Base-by-base conservation (phyloP, 2,888 invertebrate genomes). In the Pimpla rufipes region DNA sequence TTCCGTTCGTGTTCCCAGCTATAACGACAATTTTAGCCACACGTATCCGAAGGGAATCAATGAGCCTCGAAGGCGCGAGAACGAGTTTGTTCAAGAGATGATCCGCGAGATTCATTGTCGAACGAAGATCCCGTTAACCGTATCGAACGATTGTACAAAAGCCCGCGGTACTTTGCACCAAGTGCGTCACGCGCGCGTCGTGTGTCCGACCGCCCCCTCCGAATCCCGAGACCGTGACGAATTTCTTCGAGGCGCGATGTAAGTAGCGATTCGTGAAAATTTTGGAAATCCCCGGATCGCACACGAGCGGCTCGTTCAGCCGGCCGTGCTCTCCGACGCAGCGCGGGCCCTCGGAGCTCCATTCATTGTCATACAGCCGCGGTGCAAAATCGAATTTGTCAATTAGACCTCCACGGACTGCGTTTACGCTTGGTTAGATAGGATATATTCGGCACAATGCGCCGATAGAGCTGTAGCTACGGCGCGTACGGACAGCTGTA, bases 351-450 rank as follows among this genome's bases (percentile, higher is more conserved):
- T 74, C n/a, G 13, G 10, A 10, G 47, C 29, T 59, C 35, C n/a
- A 59, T 79, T 71, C 16, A 79, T 79, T 71, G 71, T 75, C 42
- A 71, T 47, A 75, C 67, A 59, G 75, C 66, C 73, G 87, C 88
- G 88, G 89, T 85, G 87, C 88, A 89, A 91, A 93, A 93, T 93
- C 90, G 91, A 92, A 93, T 93, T 91, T 93, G 91, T 92, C 93
- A 91, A 93, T 93, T 93, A 93, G 91, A 90, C 89, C 88, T 85
- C 88, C 80, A 80, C 77, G 80, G 73, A 64, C 89, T 86, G 89
- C 89, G 90, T 93, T 93, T 92, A 93, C 93, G 93, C 89, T 93
- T 92, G 92, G 93, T 92, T 93, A 90, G 71, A 84, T 82, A 75
- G 85, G 84, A 84, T 85, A 79, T 85, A 85, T 66, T 64, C 73